Evolutionary conservation across 1,140 invertebrate species (phyloP), one percentile per base, ranked within the genome.

Genomic region (Drosophila eugracilis): DNA sequence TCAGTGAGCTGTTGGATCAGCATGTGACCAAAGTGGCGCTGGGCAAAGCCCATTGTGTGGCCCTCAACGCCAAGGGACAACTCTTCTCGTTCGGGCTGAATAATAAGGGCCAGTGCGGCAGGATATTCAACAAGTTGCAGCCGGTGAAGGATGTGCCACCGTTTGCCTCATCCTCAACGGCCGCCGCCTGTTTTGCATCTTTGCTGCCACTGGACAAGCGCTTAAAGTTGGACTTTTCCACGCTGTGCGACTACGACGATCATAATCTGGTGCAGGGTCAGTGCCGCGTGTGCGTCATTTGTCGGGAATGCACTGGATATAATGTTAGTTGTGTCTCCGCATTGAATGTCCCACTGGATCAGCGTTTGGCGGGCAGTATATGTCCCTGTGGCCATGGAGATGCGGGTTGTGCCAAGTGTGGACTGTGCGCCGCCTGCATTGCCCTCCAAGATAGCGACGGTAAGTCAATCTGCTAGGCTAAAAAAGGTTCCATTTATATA

Each of bases 41-140:
- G 44, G 98, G 98, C 9, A 99, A 99, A 93, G 98, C 98, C 7
- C 98, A 99, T 91, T 96, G 96, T 45, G 95, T 98, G 1, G 96
- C 95, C 0, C 92, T 99, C 5, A 98, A 95, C 19, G 96, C 94
- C 74, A 96, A 97, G 90, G 98, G 98, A 0, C 95, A 96, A 74
- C 94, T 99, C 1, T 99, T 96, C 91, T 98, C 98, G 1, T 99
- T 99, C 93, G 98, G 98, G 1, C 96, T 99, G 52, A 99, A 99
- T 92, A 99, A 99, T 90, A 98, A 98, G 90, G 98, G 98, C 7
- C 98, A 99, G 89, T 99, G 98, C 93, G 98, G 98, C 26, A 92
- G 98, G 81, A 97, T 97, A 81, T 97, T 96, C 91, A 93, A 94
- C 12, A 94, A 94, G 76, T 44, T 88, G 59, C 95, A 94, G 92